Conservation (phyloP, 2,113 vertebrate species). For the Narcine bancroftii region DNA sequence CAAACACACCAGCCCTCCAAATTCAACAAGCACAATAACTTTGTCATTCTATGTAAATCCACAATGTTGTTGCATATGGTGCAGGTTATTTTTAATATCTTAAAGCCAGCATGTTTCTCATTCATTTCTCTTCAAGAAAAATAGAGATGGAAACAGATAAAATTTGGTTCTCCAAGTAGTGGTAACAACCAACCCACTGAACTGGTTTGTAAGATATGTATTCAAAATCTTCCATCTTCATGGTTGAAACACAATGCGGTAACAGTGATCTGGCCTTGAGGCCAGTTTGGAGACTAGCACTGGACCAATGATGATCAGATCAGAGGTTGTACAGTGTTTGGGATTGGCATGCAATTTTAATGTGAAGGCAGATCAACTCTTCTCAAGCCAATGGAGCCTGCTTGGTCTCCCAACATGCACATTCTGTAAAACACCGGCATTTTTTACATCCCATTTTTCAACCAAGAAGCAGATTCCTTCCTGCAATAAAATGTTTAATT, state of each 20-base stretch:
- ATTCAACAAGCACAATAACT: background rate
- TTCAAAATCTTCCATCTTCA: background rate
- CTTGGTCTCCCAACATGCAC: background rate
- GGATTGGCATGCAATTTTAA: background rate
- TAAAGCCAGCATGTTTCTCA: background rate
- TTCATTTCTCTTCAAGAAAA: background rate
- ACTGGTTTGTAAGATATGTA: background rate
- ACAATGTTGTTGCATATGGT: background rate
- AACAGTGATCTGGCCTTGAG: background rate
- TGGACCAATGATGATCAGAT: background rate
- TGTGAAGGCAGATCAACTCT: background rate
- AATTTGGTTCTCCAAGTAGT: background rate
- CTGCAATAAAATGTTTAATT: background rate
- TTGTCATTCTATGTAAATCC: background rate
- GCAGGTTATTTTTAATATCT: background rate
- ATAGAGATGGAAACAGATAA: background rate
- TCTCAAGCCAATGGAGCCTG: background rate
- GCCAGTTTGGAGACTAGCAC: background rate
- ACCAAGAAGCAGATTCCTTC: background rate
- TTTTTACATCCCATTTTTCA: background rate
- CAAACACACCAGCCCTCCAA: background rate
- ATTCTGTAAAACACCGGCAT: background rate
- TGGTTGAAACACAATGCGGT: background rate
- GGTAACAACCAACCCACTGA: background rate
- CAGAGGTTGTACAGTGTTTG: background rate